Percentiles rank a stretch among this genome's conserved stretches.
These are phyloP conservation scores for Mormyrus proboscirostris DNA, from an alignment of 2,797 vertebrate genomes.

Conservation along the genomic window DNA sequence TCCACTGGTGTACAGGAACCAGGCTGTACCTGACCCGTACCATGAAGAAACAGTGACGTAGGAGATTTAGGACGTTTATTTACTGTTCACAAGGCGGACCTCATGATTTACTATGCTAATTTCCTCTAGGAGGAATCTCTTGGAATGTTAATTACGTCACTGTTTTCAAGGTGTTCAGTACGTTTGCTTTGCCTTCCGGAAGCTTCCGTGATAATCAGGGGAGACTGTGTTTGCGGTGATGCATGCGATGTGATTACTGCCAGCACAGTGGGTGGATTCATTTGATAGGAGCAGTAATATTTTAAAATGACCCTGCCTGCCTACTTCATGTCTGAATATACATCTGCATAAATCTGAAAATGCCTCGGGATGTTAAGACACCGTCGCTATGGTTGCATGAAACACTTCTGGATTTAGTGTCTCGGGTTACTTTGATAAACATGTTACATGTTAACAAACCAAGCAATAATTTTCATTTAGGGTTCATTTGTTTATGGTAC, in stretches of 20 bases:
- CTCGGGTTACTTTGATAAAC: background rate
- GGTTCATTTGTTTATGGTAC: slow-evolving; percentile 1
- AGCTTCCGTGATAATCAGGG: background rate
- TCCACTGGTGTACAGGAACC: background rate
- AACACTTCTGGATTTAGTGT: slow-evolving; percentile 34
- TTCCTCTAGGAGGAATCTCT: background rate
- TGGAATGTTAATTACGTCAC: background rate
- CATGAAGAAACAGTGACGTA: background rate
- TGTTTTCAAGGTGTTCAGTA: background rate
- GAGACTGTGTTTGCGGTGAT: background rate
- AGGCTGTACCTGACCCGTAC: background rate
- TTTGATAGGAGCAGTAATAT: background rate
- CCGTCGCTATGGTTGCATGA: background rate
- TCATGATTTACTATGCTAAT: background rate
- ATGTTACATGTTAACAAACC: slow-evolving; percentile 36
- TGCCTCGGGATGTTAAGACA: background rate
- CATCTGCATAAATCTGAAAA: background rate
- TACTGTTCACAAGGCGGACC: background rate
- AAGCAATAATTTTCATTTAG: slow-evolving; percentile 57
- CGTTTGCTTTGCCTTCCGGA: background rate
- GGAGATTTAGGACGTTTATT: background rate
- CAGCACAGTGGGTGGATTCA: background rate
- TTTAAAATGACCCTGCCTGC: background rate
- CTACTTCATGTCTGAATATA: background rate
- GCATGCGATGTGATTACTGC: background rate